These are phyloP conservation scores for Anas acuta DNA, from an alignment of 2,797 vertebrate genomes.

Conservation along the genomic window DNA sequence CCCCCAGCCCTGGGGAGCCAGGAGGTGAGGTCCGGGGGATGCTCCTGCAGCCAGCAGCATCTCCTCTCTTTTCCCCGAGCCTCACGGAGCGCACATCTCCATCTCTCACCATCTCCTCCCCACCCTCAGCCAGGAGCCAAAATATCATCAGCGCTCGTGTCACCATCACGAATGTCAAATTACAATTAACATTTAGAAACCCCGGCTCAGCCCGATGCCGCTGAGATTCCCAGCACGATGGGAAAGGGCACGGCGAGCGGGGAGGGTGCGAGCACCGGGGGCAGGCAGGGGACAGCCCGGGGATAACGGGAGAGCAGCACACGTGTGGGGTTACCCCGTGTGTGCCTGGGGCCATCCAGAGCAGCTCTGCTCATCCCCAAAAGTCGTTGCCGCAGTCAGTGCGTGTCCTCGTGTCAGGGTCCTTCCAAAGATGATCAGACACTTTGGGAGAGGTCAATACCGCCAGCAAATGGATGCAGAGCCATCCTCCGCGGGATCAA, in stretches of 20 bases:
- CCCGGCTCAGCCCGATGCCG: not conserved
- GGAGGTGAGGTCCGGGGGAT: not conserved
- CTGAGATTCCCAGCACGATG: rapidly evolving
- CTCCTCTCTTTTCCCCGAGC: not conserved
- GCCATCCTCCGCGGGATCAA: constrained; percentile 37
- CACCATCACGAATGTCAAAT: constrained; percentile 44
- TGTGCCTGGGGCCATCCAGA: not conserved
- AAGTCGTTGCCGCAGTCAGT: not conserved
- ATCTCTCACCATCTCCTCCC: not conserved
- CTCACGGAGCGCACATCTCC: not conserved
- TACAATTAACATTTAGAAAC: constrained; percentile 69
- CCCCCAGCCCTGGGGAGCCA: rapidly evolving
- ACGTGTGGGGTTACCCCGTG: rapidly evolving
- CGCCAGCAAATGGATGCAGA: constrained; percentile 51
- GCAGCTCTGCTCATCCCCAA: not conserved
- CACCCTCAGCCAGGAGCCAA: constrained; percentile 50
- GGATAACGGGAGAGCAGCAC: rapidly evolving
- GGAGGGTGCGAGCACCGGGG: rapidly evolving
- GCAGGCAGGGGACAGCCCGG: rapidly evolving
- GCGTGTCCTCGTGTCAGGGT: not conserved
- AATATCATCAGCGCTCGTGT: constrained; percentile 34
- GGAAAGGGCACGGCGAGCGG: not conserved
- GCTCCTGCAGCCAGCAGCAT: not conserved
- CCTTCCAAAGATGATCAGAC: not conserved
- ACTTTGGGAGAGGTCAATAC: not conserved